Percentiles rank a stretch among this genome's conserved stretches.
Evolutionary conservation across 2,888 invertebrate species (phyloP).

Genomic region (Xylota sylvarum): DNA sequence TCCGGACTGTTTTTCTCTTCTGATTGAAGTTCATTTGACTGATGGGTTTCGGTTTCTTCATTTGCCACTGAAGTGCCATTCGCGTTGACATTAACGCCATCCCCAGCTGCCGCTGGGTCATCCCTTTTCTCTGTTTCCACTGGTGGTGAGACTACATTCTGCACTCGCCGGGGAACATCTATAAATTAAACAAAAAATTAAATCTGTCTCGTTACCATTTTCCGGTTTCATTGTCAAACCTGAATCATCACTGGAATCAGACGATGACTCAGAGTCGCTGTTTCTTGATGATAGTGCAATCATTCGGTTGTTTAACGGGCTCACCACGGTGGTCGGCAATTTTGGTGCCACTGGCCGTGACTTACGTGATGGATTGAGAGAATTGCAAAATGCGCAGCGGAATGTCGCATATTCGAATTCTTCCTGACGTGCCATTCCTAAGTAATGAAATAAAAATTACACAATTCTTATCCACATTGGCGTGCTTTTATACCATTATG

Average conservation of each 20-base stretch:
- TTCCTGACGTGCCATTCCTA: slow-evolving; percentile 90
- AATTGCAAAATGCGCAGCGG: slow-evolving; percentile 95
- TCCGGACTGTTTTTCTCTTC: slow-evolving; percentile 10
- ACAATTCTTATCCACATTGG: background rate
- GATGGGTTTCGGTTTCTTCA: slow-evolving; percentile 39
- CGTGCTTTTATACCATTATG: slow-evolving; percentile 92
- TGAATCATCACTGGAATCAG: slow-evolving; percentile 64
- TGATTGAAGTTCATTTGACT: slow-evolving; percentile 18
- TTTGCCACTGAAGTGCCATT: slow-evolving; percentile 4
- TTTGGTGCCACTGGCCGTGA: slow-evolving; percentile 92
- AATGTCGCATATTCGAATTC: slow-evolving; percentile 92
- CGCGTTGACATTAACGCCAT: slow-evolving; percentile 29
- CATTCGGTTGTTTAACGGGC: slow-evolving; percentile 35
- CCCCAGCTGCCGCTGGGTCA: slow-evolving; percentile 1
- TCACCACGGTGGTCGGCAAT: slow-evolving; percentile 78
- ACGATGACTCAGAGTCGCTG: slow-evolving; percentile 42
- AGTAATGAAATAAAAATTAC: slow-evolving; percentile 27
- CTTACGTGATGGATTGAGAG: slow-evolving; percentile 95
- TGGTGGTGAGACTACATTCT: slow-evolving; percentile 2
- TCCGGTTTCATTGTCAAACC: slow-evolving; percentile 20
- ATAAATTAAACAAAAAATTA: background rate
- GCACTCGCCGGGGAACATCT: slow-evolving; percentile 28
- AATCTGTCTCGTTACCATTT: background rate
- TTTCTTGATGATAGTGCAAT: slow-evolving; percentile 19
- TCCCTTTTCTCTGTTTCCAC: background rate